Percentiles rank a stretch among this genome's conserved stretches.
These are phyloP conservation scores for Hemibagrus guttatus DNA, from an alignment of 2,797 vertebrate species.

Conservation along the genomic window DNA sequence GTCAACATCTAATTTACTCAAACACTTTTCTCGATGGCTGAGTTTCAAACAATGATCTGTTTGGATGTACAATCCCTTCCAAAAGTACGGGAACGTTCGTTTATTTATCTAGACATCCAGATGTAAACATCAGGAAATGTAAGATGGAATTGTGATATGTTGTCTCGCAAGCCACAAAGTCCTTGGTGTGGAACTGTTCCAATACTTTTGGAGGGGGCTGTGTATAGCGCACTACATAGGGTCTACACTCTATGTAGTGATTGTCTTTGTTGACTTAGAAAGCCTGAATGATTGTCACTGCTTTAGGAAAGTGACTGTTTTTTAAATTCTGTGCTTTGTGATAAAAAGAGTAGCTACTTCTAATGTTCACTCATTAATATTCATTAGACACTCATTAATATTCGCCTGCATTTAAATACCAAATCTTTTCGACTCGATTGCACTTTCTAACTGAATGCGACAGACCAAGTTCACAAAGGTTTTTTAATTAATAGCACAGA, in stretches of 20 bases:
- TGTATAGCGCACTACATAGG: neutral
- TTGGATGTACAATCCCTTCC: neutral
- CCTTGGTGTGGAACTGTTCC: neutral
- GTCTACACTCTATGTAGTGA: neutral
- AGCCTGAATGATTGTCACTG: neutral
- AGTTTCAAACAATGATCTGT: neutral
- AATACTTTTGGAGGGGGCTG: neutral
- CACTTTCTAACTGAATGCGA: neutral
- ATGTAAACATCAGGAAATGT: neutral
- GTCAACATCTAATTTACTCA: neutral
- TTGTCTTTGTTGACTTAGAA: neutral
- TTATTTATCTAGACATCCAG: too few species aligned
- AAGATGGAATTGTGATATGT: neutral
- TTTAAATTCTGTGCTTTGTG: neutral
- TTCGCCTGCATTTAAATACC: neutral
- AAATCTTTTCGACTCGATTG: neutral
- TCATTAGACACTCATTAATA: neutral
- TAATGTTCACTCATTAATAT: neutral
- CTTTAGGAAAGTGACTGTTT: neutral
- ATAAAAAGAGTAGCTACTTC: neutral
- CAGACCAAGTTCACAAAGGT: neutral
- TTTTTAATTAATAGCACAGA: neutral
- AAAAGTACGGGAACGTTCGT: neutral
- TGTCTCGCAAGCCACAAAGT: too few species aligned
- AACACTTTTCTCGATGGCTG: too few species aligned